Conservation (phyloP, 2,113 vertebrate species). For the Misgurnus mizolepis region DNA sequence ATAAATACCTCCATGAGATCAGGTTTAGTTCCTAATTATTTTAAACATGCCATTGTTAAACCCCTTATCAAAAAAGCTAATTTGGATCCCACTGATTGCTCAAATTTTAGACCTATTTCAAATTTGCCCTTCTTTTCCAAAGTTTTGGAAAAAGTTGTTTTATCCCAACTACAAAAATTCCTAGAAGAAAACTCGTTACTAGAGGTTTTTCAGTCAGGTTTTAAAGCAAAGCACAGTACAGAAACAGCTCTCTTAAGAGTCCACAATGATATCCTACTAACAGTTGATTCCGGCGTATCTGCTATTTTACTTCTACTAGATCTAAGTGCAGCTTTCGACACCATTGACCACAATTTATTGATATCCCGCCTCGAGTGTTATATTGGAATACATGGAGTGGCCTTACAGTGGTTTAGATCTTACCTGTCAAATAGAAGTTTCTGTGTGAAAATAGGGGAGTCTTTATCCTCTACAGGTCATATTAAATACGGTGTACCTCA, state of each 20-base stretch:
- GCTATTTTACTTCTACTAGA: neutral
- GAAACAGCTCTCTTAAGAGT: conserved; percentile 23
- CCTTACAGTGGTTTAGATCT: no score
- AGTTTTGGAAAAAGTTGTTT: conserved; percentile 5
- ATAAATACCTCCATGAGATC: neutral
- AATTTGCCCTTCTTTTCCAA: neutral
- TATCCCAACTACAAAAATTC: conserved; percentile 6
- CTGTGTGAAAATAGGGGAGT: no score
- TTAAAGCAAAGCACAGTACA: conserved; percentile 18
- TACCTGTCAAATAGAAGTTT: no score
- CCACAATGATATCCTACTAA: neutral
- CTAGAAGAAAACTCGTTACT: neutral
- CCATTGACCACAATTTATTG: neutral
- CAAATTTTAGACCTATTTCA: conserved; percentile 3
- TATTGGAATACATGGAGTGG: no score
- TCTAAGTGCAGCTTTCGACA: no score
- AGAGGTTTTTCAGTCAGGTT: neutral
- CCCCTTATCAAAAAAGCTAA: neutral
- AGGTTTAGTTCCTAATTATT: neutral
- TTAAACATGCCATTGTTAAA: neutral
- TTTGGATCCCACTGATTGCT: neutral
- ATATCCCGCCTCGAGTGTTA: no score
- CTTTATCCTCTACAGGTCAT: no score
- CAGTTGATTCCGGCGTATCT: neutral
- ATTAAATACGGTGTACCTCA: no score